Conservation (phyloP, 2,888 invertebrate species). For the Dendrolimus houi region DNA sequence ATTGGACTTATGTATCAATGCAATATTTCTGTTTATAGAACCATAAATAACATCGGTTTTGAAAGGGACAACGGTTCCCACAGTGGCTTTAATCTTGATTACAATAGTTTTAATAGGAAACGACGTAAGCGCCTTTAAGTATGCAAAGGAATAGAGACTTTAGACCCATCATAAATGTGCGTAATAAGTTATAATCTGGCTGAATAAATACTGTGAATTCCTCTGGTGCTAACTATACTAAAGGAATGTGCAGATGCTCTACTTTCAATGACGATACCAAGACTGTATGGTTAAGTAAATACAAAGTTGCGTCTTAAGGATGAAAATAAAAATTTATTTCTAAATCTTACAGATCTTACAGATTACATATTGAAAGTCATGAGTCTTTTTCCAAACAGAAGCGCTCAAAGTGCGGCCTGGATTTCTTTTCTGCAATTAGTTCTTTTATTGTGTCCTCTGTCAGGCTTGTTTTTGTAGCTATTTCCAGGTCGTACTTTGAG, state of each 20-base stretch:
- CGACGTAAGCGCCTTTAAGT: constrained; percentile 10
- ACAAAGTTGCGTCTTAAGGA: neutral
- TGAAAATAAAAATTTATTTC: too few relatives aligned
- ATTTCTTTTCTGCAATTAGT: too few relatives aligned
- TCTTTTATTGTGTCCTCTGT: too few relatives aligned
- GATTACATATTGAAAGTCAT: too few relatives aligned
- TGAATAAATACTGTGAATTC: too few relatives aligned
- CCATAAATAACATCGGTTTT: constrained; percentile 45
- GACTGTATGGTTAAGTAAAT: neutral
- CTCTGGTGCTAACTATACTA: neutral
- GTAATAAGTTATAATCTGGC: too few relatives aligned
- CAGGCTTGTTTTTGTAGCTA: too few relatives aligned
- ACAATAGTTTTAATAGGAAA: constrained; percentile 10
- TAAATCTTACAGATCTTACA: too few relatives aligned
- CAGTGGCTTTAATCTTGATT: constrained; percentile 47
- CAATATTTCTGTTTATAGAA: constrained; percentile 8
- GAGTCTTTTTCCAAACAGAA: too few relatives aligned
- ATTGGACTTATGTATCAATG: neutral
- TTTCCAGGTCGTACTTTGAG: too few relatives aligned
- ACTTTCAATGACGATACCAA: constrained; percentile 34
- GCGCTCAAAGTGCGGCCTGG: too few relatives aligned
- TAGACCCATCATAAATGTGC: too few relatives aligned
- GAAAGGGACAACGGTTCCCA: constrained; percentile 67
- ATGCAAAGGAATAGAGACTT: constrained; percentile 1
- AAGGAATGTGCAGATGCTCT: constrained; percentile 51